Base-by-base conservation (phyloP, 2,888 invertebrate genomes). In the Ganaspis brasiliensis region DNA sequence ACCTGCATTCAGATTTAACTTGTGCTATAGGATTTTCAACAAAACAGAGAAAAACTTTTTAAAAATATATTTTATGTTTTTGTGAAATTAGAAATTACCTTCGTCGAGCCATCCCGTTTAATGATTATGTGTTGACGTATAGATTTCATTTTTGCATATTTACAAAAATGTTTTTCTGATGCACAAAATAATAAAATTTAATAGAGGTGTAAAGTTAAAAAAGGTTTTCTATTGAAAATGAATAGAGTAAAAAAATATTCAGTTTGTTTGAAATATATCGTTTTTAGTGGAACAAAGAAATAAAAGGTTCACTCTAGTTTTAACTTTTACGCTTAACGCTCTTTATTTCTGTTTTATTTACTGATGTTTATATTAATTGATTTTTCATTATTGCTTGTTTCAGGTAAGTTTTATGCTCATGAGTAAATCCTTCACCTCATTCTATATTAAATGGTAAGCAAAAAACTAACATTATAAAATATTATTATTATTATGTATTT, bases 201-300 rank as follows among this genome's bases (percentile, higher is more conserved):
- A 52, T 52, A n/a, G 52, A 52, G 19, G 19, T 52, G 52, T 52
- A 61, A 61, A 37, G 26, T 26, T 61, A 26, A 61, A 31, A 31
- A 61, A 61, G 26, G 61, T 35, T 35, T 61, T 61, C 10, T n/a
- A 61, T 61, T 61, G 61, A 61, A 61, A 61, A 61, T 61, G 12
- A 61, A 61, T 35, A 61, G n/a, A 61, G 35, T 35, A 19, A 35
- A 61, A 37, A 61, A 26, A 61, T 26, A 61, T 37, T 8, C 26
- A 26, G 35, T 61, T 61, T 52, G 19, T 52, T 52, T 52, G 52
- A 52, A 52, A 52, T 52, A 16, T 19, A 52, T 52, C 52, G 16
- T 52, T 52, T 19, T 19, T 52, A n/a, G n/a, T 52, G n/a, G 8
- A 16, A 9, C 52, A 52, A 52, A 52, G 19, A 16, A 52, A 52